A percentile compares a stretch with the other conserved stretches of the same genome.
Evolutionary conservation across 2,888 invertebrate species (phyloP).

Genomic region (Ormyrus pomaceus): DNA sequence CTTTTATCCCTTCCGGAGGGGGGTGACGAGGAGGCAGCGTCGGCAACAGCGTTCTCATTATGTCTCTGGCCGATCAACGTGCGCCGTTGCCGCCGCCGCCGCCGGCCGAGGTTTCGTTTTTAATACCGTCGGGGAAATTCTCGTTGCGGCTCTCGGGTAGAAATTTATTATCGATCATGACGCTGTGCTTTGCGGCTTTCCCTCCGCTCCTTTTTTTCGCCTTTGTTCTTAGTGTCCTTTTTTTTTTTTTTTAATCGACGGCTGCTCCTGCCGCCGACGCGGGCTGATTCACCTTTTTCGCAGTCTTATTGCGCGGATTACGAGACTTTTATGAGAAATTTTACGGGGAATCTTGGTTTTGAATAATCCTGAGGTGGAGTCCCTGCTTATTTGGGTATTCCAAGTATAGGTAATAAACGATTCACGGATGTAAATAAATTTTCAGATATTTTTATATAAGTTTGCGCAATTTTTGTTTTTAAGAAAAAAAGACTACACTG

Average conservation of each 20-base stretch:
- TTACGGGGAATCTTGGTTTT: no score
- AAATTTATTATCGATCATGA: slow-evolving; percentile 44
- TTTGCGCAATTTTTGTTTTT: no score
- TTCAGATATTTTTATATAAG: no score
- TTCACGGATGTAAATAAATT: no score
- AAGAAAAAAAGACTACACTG: no score
- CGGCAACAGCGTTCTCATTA: slow-evolving; percentile 44
- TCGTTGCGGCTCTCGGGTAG: not conserved
- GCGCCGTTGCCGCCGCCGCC: no score
- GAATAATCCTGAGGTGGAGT: no score
- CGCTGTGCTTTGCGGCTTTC: not conserved
- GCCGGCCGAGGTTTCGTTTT: slow-evolving; percentile 33
- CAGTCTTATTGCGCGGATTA: slow-evolving; percentile 12
- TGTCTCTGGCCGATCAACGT: slow-evolving; percentile 2
- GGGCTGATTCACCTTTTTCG: not conserved
- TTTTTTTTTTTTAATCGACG: not conserved
- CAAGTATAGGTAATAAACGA: no score
- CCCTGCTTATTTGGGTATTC: no score
- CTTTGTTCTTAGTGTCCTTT: not conserved
- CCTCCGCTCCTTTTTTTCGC: not conserved
- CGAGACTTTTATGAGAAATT: not conserved
- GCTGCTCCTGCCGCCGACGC: no score
- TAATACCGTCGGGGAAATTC: slow-evolving; percentile 39
- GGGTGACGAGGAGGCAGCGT: not conserved
- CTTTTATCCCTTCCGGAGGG: slow-evolving; percentile 31